These are phyloP conservation scores for Brenthis hecate DNA, from an alignment of 2,888 invertebrate genomes.

Conservation along the genomic window DNA sequence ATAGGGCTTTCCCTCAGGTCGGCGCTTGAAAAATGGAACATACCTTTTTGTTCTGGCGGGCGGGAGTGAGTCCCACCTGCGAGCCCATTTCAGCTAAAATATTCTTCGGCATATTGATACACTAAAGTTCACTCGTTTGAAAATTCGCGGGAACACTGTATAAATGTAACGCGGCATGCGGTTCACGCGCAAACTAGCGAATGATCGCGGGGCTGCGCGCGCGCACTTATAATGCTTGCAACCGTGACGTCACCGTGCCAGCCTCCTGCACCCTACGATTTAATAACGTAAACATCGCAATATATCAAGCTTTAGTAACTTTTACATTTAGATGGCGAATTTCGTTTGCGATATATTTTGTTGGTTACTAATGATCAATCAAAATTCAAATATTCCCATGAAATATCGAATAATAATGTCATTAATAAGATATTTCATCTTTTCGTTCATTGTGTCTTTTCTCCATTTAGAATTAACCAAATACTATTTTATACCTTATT, in stretches of 20 bases:
- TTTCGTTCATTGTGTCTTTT: no score
- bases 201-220: constrained; percentile 58
- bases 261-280: constrained; percentile 36
- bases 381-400: no score
- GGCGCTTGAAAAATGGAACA: constrained; percentile 35
- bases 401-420: no score
- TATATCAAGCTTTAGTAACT: not conserved
- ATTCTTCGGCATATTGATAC: constrained; percentile 73
- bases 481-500: no score
- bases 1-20: not conserved
- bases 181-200: constrained; percentile 61
- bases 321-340: not conserved
- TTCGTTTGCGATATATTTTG: no score
- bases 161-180: constrained; percentile 62
- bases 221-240: constrained; percentile 58
- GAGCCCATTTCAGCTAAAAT: constrained; percentile 78
- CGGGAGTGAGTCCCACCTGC: constrained; percentile 74
- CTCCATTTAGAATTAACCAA: no score
- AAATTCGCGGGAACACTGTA: constrained; percentile 50
- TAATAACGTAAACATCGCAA: constrained; percentile 1
- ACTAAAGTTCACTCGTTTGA: constrained; percentile 47
- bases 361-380: no score
- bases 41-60: constrained; percentile 70
- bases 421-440: no score
- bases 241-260: constrained; percentile 54